Conservation (phyloP, 2,888 invertebrate species). For the Troides helena region DNA sequence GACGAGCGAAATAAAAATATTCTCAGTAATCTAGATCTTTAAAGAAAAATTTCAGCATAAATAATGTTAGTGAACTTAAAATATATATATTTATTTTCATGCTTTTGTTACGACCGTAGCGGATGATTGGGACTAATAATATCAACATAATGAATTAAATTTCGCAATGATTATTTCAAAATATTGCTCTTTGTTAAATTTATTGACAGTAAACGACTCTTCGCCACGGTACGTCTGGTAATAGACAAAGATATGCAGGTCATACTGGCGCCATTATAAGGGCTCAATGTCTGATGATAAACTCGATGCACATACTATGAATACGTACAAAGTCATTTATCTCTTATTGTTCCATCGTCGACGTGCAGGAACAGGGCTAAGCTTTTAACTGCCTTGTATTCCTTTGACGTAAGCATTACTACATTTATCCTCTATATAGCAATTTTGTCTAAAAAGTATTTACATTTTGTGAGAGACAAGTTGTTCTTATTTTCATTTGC, state of each 20-base stretch:
- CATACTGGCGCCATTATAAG: slow-evolving; percentile 26
- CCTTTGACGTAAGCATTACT: slow-evolving; percentile 46
- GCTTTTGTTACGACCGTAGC: no score
- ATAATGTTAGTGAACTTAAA: not conserved
- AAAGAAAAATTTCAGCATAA: not conserved
- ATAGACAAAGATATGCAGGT: slow-evolving; percentile 25
- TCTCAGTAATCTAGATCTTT: not conserved
- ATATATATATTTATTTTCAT: no score
- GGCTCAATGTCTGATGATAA: slow-evolving; percentile 28
- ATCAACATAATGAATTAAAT: not conserved
- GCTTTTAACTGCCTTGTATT: slow-evolving; percentile 66
- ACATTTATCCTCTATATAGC: slow-evolving; percentile 10
- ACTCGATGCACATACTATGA: slow-evolving; percentile 26
- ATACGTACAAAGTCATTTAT: slow-evolving; percentile 36
- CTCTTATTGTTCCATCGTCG: slow-evolving; percentile 32
- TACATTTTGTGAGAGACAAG: not conserved
- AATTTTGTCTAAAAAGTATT: not conserved
- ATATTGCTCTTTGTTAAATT: slow-evolving; percentile 4
- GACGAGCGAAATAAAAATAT: slow-evolving; percentile 22
- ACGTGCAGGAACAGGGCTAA: slow-evolving; percentile 50
- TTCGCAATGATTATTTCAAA: not conserved
- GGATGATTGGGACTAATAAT: not conserved
- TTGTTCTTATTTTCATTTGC: no score
- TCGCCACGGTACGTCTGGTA: slow-evolving; percentile 9
- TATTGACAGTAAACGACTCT: slow-evolving; percentile 13